Evolutionary conservation across 2,797 vertebrate species (phyloP), one percentile per base, ranked within the genome.

Genomic region (Anguilla pacifica): DNA sequence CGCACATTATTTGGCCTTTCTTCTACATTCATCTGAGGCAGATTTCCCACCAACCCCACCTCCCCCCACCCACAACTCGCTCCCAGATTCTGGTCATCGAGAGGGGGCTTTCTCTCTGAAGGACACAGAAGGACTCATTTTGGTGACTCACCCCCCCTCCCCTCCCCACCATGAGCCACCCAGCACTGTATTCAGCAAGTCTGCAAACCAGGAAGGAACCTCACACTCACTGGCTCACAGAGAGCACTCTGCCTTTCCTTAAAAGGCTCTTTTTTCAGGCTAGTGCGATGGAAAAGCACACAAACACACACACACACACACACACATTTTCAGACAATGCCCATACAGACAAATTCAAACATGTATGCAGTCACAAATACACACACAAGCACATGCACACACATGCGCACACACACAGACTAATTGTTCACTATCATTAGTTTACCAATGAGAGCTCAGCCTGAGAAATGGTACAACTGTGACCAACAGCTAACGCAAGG

Each of bases 131-230:
- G 53, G 51, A 19, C 86, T 35, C 57, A 39, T 82, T 61, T 49
- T 11, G 55, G 39, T 87, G 86, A 49, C 86, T n/a, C 35, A 51
- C 3, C 3, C 51, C 46, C 77, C 17, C 17, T 6, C 72, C 2
- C 10, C 10, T 1, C 10, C 72, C 11, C 72, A 0, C 79, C 46
- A 49, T 31, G 15, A 11, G 10, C 81, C 49, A 13, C 17, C 39
- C 17, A 0, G 10, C 9, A n/a, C 46, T 28, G 51, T 39, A 61
- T 55, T 64, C 19, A 46, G 9, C 25, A 10, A 46, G 31, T 15
- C 25, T 64, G 57, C 7, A 31, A 74, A 70, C 82, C 84, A 90
- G 88, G 89, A 88, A 90, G 86, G 86, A 89, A 88, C 28, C 49
- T 11, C 86, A 85, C 59, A 88, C 59, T 86, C 85, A 87, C 35